Percentiles rank a stretch among this genome's conserved stretches.
phyloP scores from a whole-genome alignment of 2,888 invertebrate species.

The Psococerastis gibbosa region DNA sequence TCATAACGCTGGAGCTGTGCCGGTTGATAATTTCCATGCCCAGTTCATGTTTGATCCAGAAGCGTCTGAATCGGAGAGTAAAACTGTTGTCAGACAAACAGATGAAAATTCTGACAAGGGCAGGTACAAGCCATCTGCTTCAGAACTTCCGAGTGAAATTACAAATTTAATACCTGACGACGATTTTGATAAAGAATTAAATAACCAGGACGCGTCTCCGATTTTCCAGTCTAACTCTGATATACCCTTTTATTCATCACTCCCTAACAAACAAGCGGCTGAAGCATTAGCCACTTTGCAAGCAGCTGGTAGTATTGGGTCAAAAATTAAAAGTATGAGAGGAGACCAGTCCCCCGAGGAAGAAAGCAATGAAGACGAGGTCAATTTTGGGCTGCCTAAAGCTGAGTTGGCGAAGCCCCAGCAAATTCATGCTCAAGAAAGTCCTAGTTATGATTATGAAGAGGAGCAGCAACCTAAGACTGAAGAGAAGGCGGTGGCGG shows the following conservation, averaged over 20 bases:
- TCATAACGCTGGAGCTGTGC: conserved; percentile 9
- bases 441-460: background rate
- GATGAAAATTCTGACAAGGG: background rate
- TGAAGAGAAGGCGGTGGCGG: background rate
- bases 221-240: conserved; percentile 16
- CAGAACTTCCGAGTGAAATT: background rate
- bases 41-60: conserved; percentile 2
- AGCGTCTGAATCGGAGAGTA: background rate
- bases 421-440: background rate
- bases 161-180: conserved; percentile 1
- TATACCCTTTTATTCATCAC: conserved; percentile 32
- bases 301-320: conserved; percentile 30
- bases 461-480: background rate
- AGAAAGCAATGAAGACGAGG: background rate
- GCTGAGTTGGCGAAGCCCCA: conserved; percentile 1
- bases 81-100: conserved; percentile 1
- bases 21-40: background rate
- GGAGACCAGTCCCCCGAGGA: conserved; percentile 2
- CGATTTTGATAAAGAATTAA: background rate
- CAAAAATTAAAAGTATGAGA: background rate
- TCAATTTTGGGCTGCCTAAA: background rate
- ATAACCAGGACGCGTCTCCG: background rate
- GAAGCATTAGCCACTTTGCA: conserved; percentile 38
- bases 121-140: background rate
- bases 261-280: conserved; percentile 41